phyloP scores from a whole-genome alignment of 1,140 invertebrate genomes.

The Eriocheir sinensis region DNA sequence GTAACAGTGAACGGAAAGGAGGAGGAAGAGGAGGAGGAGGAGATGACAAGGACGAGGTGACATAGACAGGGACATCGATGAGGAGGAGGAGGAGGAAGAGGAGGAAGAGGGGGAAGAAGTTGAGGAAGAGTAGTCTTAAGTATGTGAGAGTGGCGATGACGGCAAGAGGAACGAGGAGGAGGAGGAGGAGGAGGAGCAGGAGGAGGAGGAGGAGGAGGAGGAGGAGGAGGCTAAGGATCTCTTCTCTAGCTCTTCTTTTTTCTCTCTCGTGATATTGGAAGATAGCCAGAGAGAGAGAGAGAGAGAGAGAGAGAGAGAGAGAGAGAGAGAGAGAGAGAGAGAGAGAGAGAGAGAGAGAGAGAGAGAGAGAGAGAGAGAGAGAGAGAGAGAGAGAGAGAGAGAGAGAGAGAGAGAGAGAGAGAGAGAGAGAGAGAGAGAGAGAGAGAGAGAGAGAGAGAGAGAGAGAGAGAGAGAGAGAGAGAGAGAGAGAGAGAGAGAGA shows the following conservation, averaged over 20 bases:
- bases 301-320: background rate
- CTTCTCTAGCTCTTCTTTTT: no score
- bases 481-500: background rate
- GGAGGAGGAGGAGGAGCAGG: background rate
- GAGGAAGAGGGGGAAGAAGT: background rate
- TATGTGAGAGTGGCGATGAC: background rate
- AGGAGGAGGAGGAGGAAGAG: background rate
- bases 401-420: no score
- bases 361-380: background rate
- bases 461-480: background rate
- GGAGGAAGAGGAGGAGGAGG: slow-evolving; percentile 19
- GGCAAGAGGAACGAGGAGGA: background rate
- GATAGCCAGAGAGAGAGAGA: background rate
- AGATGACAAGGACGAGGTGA: background rate
- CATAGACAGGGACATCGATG: background rate
- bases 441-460: background rate
- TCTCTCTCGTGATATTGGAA: no score
- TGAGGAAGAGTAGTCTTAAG: background rate
- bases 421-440: background rate
- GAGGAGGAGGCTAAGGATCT: slow-evolving; percentile 2
- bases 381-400: no score
- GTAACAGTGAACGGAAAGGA: background rate
- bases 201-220: background rate
- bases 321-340: background rate
- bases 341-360: slow-evolving; percentile 10